Evolutionary conservation across 2,888 invertebrate genomes (phyloP), one percentile per base, ranked within the genome.

Genomic region (Scaptomyza tumidula): DNA sequence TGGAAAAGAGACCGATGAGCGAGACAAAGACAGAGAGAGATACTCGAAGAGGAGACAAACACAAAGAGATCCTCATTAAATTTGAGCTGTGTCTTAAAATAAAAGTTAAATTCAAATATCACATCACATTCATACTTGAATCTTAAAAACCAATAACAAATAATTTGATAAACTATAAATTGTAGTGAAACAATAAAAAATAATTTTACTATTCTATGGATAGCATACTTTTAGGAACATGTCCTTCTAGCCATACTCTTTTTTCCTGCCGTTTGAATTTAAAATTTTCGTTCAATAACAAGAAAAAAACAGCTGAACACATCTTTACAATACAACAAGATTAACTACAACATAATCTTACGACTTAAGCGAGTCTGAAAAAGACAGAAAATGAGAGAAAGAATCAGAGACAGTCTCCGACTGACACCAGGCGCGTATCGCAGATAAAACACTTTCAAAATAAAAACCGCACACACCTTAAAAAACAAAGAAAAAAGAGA

Each of bases 401-500:
- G 39, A 48, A 13, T 35, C 6, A 39, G 53, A 29, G 16, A 33
- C 16, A 43, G 37, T 7, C 19, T 6, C 33, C 29, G 44, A 27
- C 35, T 29, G 53, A 62, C 35, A 49, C 50, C 44, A 13, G 13
- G 19, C 39, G 41, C 27, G 14, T 46, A 41, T 39, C 46, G 41
- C 62, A 74, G 53, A 69, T 73, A 65, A 78, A 75, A 50, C 59
- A 69, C 44, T 62, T 73, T 16, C 33, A 67, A 62, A 74, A 46
- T 49, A 59, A 61, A 74, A 78, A 62, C 29, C 57, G 41, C 44
- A 64, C 75, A 78, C 75, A 70, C 75, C 75, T 76, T 70, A 70
- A 78, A 78, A 78, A 69, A 24, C 4, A 41, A 41, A 60, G 37
- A 35, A 16, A 55, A 33, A 64, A 54, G 53, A 53, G 62, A 43